phyloP scores from a whole-genome alignment of 2,797 vertebrate genomes.

The Phalanger gymnotis region DNA sequence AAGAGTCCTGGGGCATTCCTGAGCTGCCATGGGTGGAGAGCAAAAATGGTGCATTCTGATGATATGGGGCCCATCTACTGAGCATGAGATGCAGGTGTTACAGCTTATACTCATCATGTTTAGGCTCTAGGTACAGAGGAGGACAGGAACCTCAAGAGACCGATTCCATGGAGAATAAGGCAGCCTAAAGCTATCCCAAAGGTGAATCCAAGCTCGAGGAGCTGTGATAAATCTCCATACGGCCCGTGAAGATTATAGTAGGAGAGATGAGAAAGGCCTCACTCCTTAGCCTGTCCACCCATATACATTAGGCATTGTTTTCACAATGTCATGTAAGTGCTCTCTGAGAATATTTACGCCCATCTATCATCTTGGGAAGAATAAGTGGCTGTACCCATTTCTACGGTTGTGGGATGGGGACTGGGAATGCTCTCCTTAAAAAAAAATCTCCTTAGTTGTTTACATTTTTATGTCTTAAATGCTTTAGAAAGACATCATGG shows the following conservation, averaged over 20 bases:
- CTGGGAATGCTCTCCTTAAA: neutral
- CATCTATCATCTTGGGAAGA: neutral
- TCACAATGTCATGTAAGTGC: neutral
- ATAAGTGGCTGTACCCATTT: neutral
- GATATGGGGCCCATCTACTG: neutral
- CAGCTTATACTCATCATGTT: neutral
- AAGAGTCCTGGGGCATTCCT: neutral
- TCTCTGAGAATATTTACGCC: neutral
- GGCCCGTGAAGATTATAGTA: neutral
- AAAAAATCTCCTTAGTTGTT: neutral
- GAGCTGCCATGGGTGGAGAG: neutral
- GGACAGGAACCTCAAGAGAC: neutral
- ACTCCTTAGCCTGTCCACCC: neutral
- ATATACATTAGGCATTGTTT: neutral
- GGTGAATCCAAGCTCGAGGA: neutral
- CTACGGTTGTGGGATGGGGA: neutral
- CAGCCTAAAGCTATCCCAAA: neutral
- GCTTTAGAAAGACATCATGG: neutral
- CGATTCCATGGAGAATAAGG: neutral
- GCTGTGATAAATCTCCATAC: neutral
- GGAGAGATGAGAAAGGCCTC: neutral
- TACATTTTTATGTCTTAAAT: neutral
- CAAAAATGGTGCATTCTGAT: neutral
- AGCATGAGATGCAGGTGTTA: neutral
- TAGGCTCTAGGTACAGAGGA: neutral